Conservation (phyloP, 1,140 invertebrate genomes). For the Antheraea mylitta region DNA sequence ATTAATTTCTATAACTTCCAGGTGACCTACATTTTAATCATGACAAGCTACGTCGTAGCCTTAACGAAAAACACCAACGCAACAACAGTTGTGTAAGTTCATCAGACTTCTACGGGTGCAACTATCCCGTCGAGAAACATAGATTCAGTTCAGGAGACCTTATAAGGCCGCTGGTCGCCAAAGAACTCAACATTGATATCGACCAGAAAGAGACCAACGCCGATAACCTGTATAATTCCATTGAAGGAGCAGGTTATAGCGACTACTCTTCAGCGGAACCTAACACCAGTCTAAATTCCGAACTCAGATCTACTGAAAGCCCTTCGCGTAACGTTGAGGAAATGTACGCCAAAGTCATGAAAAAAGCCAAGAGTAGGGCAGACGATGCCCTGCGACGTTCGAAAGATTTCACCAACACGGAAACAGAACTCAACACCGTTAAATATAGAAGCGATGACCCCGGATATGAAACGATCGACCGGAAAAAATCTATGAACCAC, state of each 20-base stretch:
- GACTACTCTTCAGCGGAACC: conserved; percentile 64
- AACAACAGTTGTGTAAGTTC: conserved; percentile 78
- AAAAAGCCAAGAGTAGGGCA: conserved; percentile 78
- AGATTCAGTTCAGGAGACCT: conserved; percentile 73
- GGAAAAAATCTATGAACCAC: conserved; percentile 66
- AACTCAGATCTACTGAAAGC: conserved; percentile 82
- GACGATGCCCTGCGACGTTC: conserved; percentile 44
- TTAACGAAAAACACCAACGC: conserved; percentile 77
- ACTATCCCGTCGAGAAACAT: conserved; percentile 77
- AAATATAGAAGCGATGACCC: conserved; percentile 71
- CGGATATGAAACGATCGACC: conserved; percentile 75
- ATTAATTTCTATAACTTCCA: conserved; percentile 25
- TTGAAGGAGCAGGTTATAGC: conserved; percentile 57
- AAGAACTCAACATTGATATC: conserved; percentile 69
- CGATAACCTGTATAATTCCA: conserved; percentile 74
- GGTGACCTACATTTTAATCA: conserved; percentile 73
- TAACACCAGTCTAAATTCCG: conserved; percentile 50
- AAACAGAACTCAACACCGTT: conserved; percentile 30
- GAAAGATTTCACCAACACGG: conserved; percentile 42
- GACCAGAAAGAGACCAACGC: conserved; percentile 47
- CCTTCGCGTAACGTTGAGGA: conserved; percentile 87
- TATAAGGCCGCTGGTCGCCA: conserved; percentile 65
- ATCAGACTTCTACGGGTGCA: conserved; percentile 77
- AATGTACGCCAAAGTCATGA: conserved; percentile 93
- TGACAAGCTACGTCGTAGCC: conserved; percentile 72